These are phyloP conservation scores for Montifringilla adamsi DNA, from an alignment of 2,113 vertebrate genomes.

Conservation along the genomic window DNA sequence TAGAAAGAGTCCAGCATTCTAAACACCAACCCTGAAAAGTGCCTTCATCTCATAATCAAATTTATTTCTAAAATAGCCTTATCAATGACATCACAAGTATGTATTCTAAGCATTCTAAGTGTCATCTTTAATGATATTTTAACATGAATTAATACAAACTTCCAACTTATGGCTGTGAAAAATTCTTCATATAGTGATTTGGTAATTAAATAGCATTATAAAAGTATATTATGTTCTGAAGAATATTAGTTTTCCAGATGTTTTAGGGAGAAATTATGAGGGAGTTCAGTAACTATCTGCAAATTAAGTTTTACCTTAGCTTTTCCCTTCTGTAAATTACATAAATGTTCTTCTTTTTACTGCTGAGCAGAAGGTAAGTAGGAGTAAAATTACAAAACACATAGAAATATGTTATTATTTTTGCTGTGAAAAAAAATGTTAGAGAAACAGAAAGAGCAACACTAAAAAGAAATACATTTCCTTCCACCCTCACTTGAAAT, in stretches of 20 bases:
- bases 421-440: neutral
- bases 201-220: neutral
- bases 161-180: neutral
- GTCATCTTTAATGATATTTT: neutral
- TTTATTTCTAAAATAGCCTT: neutral
- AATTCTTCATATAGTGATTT: neutral
- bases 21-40: neutral
- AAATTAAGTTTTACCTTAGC: neutral
- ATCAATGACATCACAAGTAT: neutral
- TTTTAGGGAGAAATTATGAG: neutral
- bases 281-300: neutral
- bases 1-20: neutral
- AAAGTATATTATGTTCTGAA: neutral
- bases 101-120: neutral
- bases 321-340: neutral
- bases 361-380: conserved; percentile 16
- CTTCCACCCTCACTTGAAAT: neutral
- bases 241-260: neutral
- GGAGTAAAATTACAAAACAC: conserved; percentile 27
- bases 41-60: neutral
- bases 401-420: conserved; percentile 6
- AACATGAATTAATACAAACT: neutral
- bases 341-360: neutral
- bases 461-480: neutral
- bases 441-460: neutral